phyloP scores from a whole-genome alignment of 2,888 invertebrate genomes.

The Pherbina coryleti region DNA sequence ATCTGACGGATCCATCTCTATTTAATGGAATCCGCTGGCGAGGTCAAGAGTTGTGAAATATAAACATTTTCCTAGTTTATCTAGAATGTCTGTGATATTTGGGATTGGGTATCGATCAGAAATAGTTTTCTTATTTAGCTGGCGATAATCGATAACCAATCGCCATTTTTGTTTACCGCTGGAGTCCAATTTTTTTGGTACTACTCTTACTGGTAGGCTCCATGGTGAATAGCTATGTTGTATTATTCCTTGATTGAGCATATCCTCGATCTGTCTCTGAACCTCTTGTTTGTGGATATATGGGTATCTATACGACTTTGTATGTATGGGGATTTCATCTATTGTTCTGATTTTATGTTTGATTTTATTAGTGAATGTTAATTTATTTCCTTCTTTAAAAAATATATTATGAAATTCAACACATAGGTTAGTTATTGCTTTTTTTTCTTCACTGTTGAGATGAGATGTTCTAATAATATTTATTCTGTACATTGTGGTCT shows the following conservation, averaged over 20 bases:
- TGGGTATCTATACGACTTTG: constrained; percentile 28
- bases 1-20: constrained; percentile 52
- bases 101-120: constrained; percentile 26
- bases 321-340: constrained; percentile 19
- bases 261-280: constrained; percentile 26
- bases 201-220: constrained; percentile 35
- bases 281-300: constrained; percentile 32
- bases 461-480: not conserved
- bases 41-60: constrained; percentile 49
- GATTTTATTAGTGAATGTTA: constrained; percentile 2
- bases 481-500: not conserved
- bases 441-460: constrained; percentile 1
- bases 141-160: constrained; percentile 36
- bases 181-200: constrained; percentile 31
- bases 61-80: constrained; percentile 11
- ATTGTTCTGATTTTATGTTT: constrained; percentile 18
- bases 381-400: constrained; percentile 15
- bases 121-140: constrained; percentile 32
- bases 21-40: constrained; percentile 60
- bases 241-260: constrained; percentile 36
- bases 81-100: constrained; percentile 31
- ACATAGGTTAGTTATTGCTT: not conserved
- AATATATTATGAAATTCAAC: not conserved
- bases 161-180: constrained; percentile 35
- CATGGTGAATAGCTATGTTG: constrained; percentile 31